These are phyloP conservation scores for Brachyalestes nurse DNA, from an alignment of 2,797 vertebrate species.

Conservation along the genomic window DNA sequence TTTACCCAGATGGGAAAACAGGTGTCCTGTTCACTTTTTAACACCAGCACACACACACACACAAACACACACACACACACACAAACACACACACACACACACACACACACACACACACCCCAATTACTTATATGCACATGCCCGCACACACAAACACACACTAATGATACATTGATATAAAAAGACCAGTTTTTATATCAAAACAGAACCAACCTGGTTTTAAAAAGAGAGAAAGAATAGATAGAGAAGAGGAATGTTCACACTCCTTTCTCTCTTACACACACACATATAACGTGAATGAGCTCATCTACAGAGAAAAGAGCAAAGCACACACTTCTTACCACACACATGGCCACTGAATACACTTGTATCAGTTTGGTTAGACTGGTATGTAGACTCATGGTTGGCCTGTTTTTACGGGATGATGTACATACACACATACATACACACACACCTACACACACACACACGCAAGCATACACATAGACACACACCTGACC, in stretches of 20 bases:
- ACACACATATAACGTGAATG: neutral
- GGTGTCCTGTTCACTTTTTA: conserved; percentile 49
- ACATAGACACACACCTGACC: conserved; percentile 66
- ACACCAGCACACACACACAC: neutral
- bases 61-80: conserved; percentile 1
- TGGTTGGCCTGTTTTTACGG: conserved; percentile 47
- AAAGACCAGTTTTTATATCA: conserved; percentile 10
- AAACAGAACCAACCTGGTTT: neutral
- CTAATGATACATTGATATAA: neutral
- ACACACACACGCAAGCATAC: conserved; percentile 3
- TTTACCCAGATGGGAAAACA: conserved; percentile 55
- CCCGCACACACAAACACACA: neutral
- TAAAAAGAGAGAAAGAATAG: neutral
- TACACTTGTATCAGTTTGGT: conserved; percentile 33
- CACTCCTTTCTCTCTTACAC: neutral
- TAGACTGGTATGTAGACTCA: conserved; percentile 33
- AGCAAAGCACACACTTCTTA: no score
- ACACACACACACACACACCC: conserved; percentile 9
- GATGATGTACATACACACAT: conserved; percentile 52
- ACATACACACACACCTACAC: conserved; percentile 42
- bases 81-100: conserved; percentile 2
- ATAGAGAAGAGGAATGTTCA: neutral
- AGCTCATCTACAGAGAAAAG: neutral
- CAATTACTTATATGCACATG: neutral
- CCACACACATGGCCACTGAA: conserved; percentile 13